phyloP scores from a whole-genome alignment of 2,113 vertebrate genomes.

The Neopipo cinnamomea region DNA sequence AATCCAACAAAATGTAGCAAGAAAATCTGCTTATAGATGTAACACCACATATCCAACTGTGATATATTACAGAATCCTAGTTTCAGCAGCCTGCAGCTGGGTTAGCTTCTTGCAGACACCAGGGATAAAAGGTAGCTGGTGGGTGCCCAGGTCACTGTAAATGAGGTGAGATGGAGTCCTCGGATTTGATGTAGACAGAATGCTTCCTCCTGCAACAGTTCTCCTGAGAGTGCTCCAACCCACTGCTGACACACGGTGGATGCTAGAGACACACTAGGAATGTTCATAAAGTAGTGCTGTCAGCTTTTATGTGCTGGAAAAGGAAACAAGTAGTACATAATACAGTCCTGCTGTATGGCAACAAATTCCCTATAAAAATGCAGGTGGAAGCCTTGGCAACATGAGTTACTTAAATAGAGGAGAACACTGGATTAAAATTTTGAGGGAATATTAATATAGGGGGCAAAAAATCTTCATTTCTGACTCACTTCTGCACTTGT shows the following conservation, averaged over 20 bases:
- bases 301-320: neutral
- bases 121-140: neutral
- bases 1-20: neutral
- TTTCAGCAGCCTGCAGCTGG: neutral
- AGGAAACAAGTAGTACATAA: neutral
- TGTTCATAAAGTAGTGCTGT: neutral
- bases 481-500: neutral
- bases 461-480: neutral
- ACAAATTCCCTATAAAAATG: neutral
- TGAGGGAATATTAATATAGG: neutral
- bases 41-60: neutral
- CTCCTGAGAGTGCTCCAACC: neutral
- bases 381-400: neutral
- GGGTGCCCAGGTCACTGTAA: neutral
- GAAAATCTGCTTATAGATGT: neutral
- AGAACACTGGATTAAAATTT: neutral
- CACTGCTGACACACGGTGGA: rapidly evolving
- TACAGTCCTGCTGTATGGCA: neutral
- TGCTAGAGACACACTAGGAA: neutral
- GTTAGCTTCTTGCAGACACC: neutral
- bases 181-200: neutral
- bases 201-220: neutral
- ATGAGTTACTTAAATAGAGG: neutral
- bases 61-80: neutral
- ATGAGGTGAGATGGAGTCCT: neutral